Conservation (phyloP, 1,140 invertebrate genomes). For the Rhopalosiphum padi region DNA sequence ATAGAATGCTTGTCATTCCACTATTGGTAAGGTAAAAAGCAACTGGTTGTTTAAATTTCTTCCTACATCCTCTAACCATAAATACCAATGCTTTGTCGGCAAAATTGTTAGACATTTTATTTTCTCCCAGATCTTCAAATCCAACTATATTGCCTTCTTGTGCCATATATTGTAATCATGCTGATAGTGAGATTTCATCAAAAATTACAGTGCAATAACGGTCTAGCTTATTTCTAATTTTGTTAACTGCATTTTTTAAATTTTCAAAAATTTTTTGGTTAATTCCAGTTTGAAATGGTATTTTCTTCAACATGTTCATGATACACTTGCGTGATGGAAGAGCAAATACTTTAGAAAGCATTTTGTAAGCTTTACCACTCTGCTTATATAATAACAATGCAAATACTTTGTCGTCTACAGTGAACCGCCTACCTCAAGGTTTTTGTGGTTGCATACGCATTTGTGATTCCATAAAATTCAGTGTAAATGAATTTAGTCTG, state of each 20-base stretch:
- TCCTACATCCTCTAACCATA: neutral
- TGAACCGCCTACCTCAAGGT: neutral
- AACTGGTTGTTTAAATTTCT: conserved; percentile 17
- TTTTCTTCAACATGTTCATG: neutral
- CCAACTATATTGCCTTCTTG: neutral
- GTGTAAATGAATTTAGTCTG: neutral
- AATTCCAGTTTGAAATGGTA: conserved; percentile 11
- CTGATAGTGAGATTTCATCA: conserved; percentile 30
- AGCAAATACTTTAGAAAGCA: neutral
- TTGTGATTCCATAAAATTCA: conserved; percentile 5
- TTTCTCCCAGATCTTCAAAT: conserved; percentile 22
- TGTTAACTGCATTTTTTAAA: neutral
- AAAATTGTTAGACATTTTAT: neutral
- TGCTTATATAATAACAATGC: neutral
- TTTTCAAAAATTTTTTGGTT: neutral
- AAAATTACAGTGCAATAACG: neutral
- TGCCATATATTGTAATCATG: too few species aligned
- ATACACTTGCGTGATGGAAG: neutral
- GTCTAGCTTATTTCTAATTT: neutral
- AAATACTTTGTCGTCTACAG: neutral
- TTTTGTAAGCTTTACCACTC: neutral
- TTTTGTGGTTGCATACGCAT: neutral
- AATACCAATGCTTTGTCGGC: neutral
- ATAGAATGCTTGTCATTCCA: neutral
- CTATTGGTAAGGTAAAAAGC: neutral